Conservation (phyloP, 2,113 vertebrate genomes). For the Dinomys branickii region DNA sequence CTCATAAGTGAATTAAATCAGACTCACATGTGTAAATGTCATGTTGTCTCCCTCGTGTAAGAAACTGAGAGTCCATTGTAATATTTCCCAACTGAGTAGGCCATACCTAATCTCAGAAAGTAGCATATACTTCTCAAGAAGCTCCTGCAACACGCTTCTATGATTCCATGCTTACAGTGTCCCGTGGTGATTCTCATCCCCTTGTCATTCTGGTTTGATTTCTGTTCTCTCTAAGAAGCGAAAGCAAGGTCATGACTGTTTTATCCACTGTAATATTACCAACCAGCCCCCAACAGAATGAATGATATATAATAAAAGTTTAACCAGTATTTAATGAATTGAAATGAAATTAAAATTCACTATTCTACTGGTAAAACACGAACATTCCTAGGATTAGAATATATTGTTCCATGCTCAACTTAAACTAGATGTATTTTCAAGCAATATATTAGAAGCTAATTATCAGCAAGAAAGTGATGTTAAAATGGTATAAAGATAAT, state of each 20-base stretch:
- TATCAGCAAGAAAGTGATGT: background rate
- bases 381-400: background rate
- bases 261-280: background rate
- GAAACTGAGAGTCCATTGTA: background rate
- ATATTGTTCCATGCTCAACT: background rate
- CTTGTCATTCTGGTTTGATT: background rate
- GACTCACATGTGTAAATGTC: too few species aligned
- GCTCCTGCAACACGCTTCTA: background rate
- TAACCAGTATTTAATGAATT: background rate
- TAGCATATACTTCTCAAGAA: background rate
- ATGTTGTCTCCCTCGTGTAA: too few species aligned
- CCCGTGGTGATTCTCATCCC: background rate
- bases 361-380: background rate
- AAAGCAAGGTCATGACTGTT: background rate
- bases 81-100: background rate
- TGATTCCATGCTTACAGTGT: background rate
- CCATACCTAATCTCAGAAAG: background rate
- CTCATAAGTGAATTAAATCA: too few species aligned
- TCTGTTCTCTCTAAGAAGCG: background rate
- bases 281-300: background rate
- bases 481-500: background rate
- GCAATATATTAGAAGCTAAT: background rate
- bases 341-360: constrained; percentile 1
- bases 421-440: background rate
- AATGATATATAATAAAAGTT: background rate